Conservation (phyloP, 2,797 vertebrate genomes). For the Mus spretus region DNA sequence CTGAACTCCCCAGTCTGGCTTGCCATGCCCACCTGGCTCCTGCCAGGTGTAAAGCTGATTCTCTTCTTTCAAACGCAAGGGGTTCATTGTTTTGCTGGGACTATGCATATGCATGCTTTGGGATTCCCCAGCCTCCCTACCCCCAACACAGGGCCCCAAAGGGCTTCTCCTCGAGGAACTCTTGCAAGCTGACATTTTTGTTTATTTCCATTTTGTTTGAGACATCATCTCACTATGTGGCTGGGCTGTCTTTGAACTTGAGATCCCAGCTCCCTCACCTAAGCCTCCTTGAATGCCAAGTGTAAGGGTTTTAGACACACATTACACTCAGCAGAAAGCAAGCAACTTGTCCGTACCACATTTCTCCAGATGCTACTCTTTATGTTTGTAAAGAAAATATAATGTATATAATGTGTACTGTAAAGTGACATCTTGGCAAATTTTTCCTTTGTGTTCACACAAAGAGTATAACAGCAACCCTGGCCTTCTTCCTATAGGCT, state of each 20-base stretch:
- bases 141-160: background rate
- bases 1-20: background rate
- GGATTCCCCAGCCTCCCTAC: background rate
- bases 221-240: background rate
- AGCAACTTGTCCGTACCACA: background rate
- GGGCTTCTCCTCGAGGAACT: constrained; percentile 1
- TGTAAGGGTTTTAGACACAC: background rate
- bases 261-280: background rate
- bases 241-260: background rate
- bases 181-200: background rate
- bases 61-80: background rate
- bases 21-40: background rate
- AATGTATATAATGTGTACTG: background rate
- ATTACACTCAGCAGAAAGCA: background rate
- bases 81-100: background rate
- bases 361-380: constrained; percentile 8
- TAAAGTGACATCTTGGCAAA: background rate
- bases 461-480: background rate
- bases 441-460: background rate
- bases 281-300: background rate
- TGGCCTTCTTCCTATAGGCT: background rate
- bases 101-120: background rate
- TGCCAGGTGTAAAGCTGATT: background rate
- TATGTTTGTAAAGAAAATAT: background rate
- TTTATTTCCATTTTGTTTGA: background rate